These are phyloP conservation scores for Drosophila hydei DNA, from an alignment of 1,140 invertebrate species.

Conservation along the genomic window DNA sequence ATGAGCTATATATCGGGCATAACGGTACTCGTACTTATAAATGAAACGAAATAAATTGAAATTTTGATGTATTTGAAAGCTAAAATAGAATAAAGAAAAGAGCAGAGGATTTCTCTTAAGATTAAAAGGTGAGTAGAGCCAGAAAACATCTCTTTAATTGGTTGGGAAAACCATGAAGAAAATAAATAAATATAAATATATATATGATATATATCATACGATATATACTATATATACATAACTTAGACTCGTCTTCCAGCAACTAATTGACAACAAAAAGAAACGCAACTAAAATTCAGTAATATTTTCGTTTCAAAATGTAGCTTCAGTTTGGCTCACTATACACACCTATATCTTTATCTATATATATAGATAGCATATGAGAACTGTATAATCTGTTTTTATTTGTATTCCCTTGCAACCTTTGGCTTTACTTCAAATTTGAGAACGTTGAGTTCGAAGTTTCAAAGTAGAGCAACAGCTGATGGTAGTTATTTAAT, in stretches of 20 bases:
- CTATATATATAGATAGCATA: constrained; percentile 1
- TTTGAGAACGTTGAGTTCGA: not conserved
- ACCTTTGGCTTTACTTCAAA: constrained; percentile 13
- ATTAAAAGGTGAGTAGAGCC: constrained; percentile 68
- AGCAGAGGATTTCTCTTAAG: constrained; percentile 47
- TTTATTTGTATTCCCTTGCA: constrained; percentile 2
- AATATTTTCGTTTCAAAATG: constrained; percentile 1
- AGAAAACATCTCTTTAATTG: constrained; percentile 40
- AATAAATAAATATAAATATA: constrained; percentile 11
- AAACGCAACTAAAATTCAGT: constrained; percentile 31
- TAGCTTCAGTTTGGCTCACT: constrained; percentile 3
- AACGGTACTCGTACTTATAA: constrained; percentile 9
- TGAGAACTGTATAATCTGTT: not conserved
- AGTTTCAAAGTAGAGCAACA: constrained; percentile 10
- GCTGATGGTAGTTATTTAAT: constrained; percentile 30
- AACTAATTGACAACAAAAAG: constrained; percentile 68
- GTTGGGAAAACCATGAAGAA: constrained; percentile 24
- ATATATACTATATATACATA: constrained; percentile 35
- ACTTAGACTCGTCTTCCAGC: constrained; percentile 80
- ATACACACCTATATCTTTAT: too few species aligned
- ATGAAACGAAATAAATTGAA: constrained; percentile 59
- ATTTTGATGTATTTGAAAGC: constrained; percentile 52
- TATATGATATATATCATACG: constrained; percentile 3
- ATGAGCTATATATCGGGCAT: constrained; percentile 65
- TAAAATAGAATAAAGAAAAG: not conserved